These are phyloP conservation scores for Uria lomvia DNA, from an alignment of 2,113 vertebrate species.

Conservation along the genomic window DNA sequence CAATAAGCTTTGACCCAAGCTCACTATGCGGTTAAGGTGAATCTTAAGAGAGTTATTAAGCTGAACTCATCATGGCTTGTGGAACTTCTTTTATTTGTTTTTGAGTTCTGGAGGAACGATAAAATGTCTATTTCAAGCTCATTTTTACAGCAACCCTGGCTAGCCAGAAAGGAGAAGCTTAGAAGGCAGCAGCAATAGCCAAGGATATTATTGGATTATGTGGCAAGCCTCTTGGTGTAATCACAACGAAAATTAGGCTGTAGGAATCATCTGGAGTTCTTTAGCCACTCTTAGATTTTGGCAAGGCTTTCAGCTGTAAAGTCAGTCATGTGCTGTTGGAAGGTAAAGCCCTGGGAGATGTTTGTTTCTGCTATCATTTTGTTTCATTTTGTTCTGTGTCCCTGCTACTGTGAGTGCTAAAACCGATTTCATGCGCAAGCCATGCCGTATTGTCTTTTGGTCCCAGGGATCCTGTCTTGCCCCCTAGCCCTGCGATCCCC, in stretches of 20 bases:
- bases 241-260: not conserved
- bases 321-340: not conserved
- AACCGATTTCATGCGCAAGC: rapidly evolving
- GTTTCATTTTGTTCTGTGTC: not conserved
- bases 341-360: not conserved
- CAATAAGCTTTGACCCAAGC: not conserved
- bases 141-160: not conserved
- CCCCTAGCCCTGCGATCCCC: conserved; percentile 56
- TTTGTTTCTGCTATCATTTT: not conserved
- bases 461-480: conserved; percentile 57
- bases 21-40: not conserved
- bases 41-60: not conserved
- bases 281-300: not conserved
- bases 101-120: not conserved
- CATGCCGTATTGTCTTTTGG: not conserved
- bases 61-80: not conserved
- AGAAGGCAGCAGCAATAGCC: not conserved
- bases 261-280: not conserved
- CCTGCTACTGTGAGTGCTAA: not conserved
- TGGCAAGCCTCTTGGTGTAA: not conserved
- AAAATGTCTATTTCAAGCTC: not conserved
- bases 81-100: not conserved
- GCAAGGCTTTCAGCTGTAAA: not conserved
- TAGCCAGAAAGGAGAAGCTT: not conserved
- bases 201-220: not conserved